phyloP scores from a whole-genome alignment of 2,113 vertebrate genomes.

The Spilogale gracilis region DNA sequence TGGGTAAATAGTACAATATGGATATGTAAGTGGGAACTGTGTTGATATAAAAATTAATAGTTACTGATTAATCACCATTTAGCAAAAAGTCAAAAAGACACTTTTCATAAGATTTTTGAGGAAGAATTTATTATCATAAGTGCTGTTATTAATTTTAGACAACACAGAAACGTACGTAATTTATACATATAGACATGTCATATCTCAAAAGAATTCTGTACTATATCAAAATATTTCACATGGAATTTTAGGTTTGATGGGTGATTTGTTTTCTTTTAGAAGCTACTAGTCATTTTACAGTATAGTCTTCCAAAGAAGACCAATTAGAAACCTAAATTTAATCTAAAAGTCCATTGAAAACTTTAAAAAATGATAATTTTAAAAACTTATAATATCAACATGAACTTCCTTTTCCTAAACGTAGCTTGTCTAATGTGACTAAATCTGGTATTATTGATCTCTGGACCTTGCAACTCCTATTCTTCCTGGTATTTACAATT shows the following conservation, averaged over 20 bases:
- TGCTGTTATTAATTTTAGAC: not conserved
- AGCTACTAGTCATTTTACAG: conserved; percentile 1
- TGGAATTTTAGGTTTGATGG: conserved; percentile 33
- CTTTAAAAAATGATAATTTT: conserved; percentile 20
- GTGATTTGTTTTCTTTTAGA: conserved; percentile 7
- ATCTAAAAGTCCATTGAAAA: conserved; percentile 21
- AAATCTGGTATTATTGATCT: not conserved
- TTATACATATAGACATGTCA: not conserved
- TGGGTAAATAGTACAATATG: conserved; percentile 71
- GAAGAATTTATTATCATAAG: not conserved
- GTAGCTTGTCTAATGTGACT: not conserved
- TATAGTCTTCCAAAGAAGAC: not conserved
- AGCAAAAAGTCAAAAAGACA: conserved; percentile 49
- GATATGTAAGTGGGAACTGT: conserved; percentile 33
- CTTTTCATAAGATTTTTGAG: not conserved
- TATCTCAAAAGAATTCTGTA: conserved; percentile 47
- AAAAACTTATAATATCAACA: not conserved
- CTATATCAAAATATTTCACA: not conserved
- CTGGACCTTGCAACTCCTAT: not conserved
- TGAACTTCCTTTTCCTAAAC: conserved; percentile 22
- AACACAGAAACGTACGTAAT: conserved; percentile 35
- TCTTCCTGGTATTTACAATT: conserved; percentile 6
- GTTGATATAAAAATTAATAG: conserved; percentile 50
- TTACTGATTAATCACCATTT: not conserved
- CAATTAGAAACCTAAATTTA: conserved; percentile 26